phyloP scores from a whole-genome alignment of 2,888 invertebrate species.

The Gymnoscelis rufifasciata region DNA sequence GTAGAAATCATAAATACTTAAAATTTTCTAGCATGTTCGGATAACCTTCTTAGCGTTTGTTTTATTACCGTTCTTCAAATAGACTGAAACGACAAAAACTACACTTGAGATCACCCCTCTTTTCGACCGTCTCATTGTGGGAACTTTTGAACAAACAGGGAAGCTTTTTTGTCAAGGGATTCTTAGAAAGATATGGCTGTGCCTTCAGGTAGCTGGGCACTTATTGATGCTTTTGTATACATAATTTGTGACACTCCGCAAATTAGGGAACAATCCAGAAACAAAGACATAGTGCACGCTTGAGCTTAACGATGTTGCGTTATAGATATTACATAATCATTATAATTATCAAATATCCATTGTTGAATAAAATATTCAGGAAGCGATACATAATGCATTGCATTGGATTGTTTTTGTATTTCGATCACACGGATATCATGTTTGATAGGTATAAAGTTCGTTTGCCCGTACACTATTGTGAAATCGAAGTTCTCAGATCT shows the following conservation, averaged over 20 bases:
- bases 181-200: conserved; percentile 50
- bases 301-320: neutral
- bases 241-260: conserved; percentile 31
- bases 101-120: conserved; percentile 71
- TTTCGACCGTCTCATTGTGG: conserved; percentile 64
- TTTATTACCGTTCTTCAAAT: conserved; percentile 68
- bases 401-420: conserved; percentile 12
- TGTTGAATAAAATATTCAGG: conserved; percentile 8
- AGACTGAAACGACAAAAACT: conserved; percentile 66
- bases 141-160: conserved; percentile 62
- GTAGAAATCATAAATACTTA: too few species aligned
- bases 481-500: conserved; percentile 17
- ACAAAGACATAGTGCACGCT: conserved; percentile 9
- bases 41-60: conserved; percentile 48
- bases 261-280: conserved; percentile 28
- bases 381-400: neutral
- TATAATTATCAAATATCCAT: neutral
- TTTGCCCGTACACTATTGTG: conserved; percentile 17
- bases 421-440: conserved; percentile 29
- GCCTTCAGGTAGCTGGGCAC: conserved; percentile 60
- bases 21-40: too few species aligned
- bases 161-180: conserved; percentile 55
- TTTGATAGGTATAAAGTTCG: conserved; percentile 14
- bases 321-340: neutral
- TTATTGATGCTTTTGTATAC: conserved; percentile 54